Evolutionary conservation across 1,140 invertebrate species (phyloP), one percentile per base, ranked within the genome.

Genomic region (Arctopsyche grandis): DNA sequence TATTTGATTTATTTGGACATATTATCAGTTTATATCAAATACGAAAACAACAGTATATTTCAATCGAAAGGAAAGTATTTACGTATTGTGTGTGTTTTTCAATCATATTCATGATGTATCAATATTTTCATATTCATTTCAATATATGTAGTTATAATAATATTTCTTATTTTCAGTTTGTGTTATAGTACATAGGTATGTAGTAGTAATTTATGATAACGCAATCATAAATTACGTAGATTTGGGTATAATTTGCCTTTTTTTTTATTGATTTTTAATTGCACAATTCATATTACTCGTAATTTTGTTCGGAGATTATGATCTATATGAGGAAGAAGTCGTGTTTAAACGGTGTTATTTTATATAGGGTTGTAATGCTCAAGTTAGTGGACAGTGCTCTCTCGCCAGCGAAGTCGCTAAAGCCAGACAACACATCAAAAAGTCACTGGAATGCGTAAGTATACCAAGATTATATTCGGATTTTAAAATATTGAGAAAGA

Each of bases 391-490:
- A 83, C 83, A 84, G 58, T 86, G 85, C 83, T 88, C 91, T 79
- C 87, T 92, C 84, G 91, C 91, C 80, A 89, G 87, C 84, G 91
- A 92, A 89, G 91, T 92, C 80, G 91, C 90, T 77, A 92, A 92
- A 85, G 91, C 91, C 82, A 89, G 91, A 84, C 89, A 92, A 86
- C 90, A 92, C 84, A 91, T 92, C 86, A 91, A 91, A 87, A 90
- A 90, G 83, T 90, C 90, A 83, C 87, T 92, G 84, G 90, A 92
- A 87, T 91, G 91, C 88, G 91, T 92, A 86, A 90, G 88, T 89
- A 85, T 46, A 74, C 38, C 5, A 29, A 38, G 24, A 16, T 60
- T 75, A 75, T 10, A 56, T 16, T n/a, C 1, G 26, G 66, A 24
- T 69, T 22, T 69, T 26, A 75, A 74, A 56, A 74, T 56, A 16